These are phyloP conservation scores for Buphagus erythrorhynchus DNA, from an alignment of 2,797 vertebrate genomes.

Conservation along the genomic window DNA sequence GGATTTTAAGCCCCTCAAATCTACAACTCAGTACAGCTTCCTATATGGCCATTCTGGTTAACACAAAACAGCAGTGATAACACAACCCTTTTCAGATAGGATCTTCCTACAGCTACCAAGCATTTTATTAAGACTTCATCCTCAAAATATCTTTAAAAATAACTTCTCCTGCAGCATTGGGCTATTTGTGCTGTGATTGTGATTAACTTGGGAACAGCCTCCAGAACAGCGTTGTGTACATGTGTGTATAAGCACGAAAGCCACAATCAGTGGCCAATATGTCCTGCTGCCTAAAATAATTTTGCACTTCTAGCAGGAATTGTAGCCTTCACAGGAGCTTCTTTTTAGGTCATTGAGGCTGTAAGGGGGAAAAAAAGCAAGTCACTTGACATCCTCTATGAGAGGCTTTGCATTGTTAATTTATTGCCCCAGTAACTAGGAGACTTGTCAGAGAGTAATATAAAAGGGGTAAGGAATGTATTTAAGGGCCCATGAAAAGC, in stretches of 20 bases:
- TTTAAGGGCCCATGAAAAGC: background rate
- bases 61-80: background rate
- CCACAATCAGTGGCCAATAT: background rate
- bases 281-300: background rate
- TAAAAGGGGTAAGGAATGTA: background rate
- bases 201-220: background rate
- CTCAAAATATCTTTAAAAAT: background rate
- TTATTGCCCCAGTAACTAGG: background rate
- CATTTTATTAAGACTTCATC: background rate
- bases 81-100: background rate
- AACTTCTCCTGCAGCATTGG: background rate
- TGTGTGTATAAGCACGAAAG: background rate
- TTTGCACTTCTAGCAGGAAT: background rate
- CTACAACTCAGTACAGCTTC: background rate
- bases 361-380: background rate
- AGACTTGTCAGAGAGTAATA: background rate
- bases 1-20: background rate
- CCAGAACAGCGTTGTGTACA: rapidly evolving
- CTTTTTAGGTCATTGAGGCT: background rate
- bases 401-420: background rate
- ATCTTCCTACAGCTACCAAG: background rate
- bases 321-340: background rate
- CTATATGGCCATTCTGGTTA: background rate
- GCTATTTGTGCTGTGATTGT: background rate
- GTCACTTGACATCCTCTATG: background rate